Conservation (phyloP, 2,888 invertebrate species). For the Magallana nippona region DNA sequence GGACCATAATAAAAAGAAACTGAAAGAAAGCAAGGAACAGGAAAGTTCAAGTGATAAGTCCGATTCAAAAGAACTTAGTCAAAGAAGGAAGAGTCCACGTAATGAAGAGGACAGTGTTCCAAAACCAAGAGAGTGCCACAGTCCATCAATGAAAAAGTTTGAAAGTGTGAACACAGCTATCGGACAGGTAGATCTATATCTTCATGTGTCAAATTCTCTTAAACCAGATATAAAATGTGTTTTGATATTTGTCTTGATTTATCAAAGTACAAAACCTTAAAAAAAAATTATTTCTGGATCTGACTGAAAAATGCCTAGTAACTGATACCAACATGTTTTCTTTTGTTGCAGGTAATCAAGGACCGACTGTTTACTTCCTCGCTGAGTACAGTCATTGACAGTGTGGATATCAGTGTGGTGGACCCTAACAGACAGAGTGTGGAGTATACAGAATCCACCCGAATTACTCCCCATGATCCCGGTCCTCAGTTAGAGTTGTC, state of each 20-base stretch:
- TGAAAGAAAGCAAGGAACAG: constrained; percentile 38
- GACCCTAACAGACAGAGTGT: constrained; percentile 10
- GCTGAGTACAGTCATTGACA: constrained; percentile 63
- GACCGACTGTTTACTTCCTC: constrained; percentile 68
- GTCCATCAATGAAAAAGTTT: constrained; percentile 39
- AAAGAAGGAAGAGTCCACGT: not conserved
- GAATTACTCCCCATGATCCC: not conserved
- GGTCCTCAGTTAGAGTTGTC: not conserved
- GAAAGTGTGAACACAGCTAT: constrained; percentile 60
- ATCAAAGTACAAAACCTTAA: too few relatives aligned
- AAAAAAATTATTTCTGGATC: too few relatives aligned
- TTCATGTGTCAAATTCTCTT: too few relatives aligned
- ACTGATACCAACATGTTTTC: not conserved
- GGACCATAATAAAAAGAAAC: not conserved
- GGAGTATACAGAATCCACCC: constrained; percentile 2
- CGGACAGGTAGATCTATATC: constrained; percentile 62
- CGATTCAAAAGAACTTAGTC: not conserved
- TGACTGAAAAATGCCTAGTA: too few relatives aligned
- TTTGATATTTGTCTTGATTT: too few relatives aligned
- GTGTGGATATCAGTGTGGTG: constrained; percentile 65
- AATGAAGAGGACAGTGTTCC: not conserved
- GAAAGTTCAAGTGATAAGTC: constrained; percentile 31
- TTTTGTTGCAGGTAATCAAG: constrained; percentile 61
- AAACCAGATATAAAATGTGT: too few relatives aligned
- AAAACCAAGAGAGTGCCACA: constrained; percentile 17